Conservation (phyloP, 2,888 invertebrate species). For the Spodoptera littoralis region DNA sequence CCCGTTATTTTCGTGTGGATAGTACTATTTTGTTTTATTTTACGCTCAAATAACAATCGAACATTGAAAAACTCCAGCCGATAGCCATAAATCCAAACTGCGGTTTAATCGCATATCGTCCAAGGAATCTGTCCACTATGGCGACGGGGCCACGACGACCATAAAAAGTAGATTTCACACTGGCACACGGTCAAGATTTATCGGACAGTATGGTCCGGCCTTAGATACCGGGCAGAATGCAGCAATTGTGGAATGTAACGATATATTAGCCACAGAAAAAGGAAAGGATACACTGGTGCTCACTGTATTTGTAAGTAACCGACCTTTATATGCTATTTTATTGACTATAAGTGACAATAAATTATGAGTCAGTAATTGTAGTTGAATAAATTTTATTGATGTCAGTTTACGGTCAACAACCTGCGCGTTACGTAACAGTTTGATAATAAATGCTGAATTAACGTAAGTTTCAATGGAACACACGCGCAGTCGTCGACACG, state of each 20-base stretch:
- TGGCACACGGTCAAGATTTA: conserved; percentile 80
- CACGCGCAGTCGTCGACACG: conserved; percentile 43
- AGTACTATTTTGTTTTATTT: conserved; percentile 34
- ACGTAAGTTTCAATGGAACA: conserved; percentile 35
- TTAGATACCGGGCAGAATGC: conserved; percentile 71
- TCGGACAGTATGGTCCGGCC: conserved; percentile 67
- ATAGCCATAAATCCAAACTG: conserved; percentile 73
- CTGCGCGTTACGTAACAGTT: conserved; percentile 36
- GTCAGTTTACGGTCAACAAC: conserved; percentile 46
- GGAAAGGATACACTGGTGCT: conserved; percentile 56
- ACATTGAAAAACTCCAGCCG: conserved; percentile 70
- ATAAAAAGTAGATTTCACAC: conserved; percentile 82
- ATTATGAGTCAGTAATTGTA: conserved; percentile 34
- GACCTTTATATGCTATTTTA: conserved; percentile 53
- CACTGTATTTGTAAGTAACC: conserved; percentile 53
- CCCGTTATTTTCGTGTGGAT: conserved; percentile 41
- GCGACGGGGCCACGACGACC: conserved; percentile 64
- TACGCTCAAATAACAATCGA: conserved; percentile 61
- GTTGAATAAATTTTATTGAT: conserved; percentile 36
- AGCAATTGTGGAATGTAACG: conserved; percentile 69
- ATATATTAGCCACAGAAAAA: conserved; percentile 70
- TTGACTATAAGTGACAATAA: conserved; percentile 44
- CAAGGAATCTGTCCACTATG: conserved; percentile 78
- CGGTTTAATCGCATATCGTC: conserved; percentile 77
- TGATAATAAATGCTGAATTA: conserved; percentile 38